phyloP scores from a whole-genome alignment of 2,113 vertebrate species.

The Passer domesticus region DNA sequence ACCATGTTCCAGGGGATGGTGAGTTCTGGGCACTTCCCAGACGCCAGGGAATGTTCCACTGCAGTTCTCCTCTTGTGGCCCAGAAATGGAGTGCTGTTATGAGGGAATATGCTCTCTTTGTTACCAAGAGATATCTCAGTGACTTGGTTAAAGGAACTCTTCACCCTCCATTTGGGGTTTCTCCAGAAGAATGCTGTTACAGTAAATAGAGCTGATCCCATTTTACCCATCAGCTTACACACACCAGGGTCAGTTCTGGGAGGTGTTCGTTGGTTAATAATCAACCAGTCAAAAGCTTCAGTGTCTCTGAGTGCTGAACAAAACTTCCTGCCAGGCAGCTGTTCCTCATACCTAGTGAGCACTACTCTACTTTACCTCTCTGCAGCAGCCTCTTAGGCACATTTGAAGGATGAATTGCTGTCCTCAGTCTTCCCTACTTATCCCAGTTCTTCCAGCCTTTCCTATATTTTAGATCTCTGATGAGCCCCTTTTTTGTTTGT shows the following conservation, averaged over 20 bases:
- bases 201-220: background rate
- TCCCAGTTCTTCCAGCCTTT: background rate
- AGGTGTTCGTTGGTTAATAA: background rate
- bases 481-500: rapidly evolving
- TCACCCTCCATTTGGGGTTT: background rate
- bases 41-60: background rate
- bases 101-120: background rate
- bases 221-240: background rate
- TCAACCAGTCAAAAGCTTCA: background rate
- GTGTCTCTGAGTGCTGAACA: background rate
- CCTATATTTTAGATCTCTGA: background rate
- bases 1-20: no score
- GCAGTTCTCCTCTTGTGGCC: rapidly evolving
- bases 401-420: background rate
- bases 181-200: background rate
- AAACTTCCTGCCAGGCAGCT: background rate
- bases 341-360: background rate
- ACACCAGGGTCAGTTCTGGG: background rate
- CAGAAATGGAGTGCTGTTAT: background rate
- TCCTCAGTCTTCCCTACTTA: background rate
- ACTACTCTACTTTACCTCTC: background rate
- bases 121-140: background rate
- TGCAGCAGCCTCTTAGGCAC: background rate
- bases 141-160: background rate
- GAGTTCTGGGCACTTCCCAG: no score